These are phyloP conservation scores for Bungarus multicinctus DNA, from an alignment of 2,113 vertebrate species.

Conservation along the genomic window DNA sequence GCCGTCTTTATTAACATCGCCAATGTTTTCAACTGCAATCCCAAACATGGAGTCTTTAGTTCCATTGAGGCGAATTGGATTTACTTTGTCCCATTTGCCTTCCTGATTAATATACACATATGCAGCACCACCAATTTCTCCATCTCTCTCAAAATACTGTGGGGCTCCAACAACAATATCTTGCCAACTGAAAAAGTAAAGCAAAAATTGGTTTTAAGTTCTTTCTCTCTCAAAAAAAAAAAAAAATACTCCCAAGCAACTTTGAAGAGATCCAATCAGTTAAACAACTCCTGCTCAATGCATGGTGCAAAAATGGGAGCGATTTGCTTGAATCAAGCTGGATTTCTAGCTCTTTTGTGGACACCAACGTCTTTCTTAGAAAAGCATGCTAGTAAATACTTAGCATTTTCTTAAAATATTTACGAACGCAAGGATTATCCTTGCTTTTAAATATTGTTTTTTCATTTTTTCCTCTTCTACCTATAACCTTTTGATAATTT, in stretches of 20 bases:
- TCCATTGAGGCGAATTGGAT: constrained; percentile 83
- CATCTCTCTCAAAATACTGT: constrained; percentile 90
- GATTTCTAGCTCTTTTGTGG: neutral
- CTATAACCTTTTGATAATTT: neutral
- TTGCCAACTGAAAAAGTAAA: constrained; percentile 80
- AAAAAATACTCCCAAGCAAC: neutral
- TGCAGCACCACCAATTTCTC: constrained; percentile 88
- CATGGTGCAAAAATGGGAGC: neutral
- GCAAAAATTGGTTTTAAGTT: neutral
- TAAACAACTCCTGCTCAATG: neutral
- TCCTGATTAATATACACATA: constrained; percentile 91
- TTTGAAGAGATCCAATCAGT: neutral
- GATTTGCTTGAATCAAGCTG: neutral
- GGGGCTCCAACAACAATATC: constrained; percentile 97
- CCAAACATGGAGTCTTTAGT: constrained; percentile 96
- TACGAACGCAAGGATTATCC: neutral
- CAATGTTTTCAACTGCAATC: constrained; percentile 88
- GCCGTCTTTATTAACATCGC: constrained; percentile 91
- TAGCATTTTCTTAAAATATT: neutral
- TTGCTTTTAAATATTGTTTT: neutral
- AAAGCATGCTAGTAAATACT: neutral
- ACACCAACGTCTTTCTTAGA: neutral
- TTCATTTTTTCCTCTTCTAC: neutral
- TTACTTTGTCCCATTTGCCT: constrained; percentile 81
- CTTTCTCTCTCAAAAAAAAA: neutral